phyloP scores from a whole-genome alignment of 2,797 vertebrate genomes.

The Euthynnus affinis region DNA sequence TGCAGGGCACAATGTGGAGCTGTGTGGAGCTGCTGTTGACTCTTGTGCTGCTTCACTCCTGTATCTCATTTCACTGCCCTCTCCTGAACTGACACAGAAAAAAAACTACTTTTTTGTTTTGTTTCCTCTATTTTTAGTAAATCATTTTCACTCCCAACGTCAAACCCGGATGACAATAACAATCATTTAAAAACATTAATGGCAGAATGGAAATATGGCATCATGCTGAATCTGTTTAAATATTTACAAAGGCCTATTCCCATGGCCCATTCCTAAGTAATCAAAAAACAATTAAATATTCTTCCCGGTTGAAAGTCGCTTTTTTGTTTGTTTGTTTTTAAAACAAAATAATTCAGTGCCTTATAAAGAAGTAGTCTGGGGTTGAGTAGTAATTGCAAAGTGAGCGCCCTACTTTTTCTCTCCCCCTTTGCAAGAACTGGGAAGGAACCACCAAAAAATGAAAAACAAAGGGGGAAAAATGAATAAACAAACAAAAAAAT shows the following conservation, averaged over 20 bases:
- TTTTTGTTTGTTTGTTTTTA: constrained; percentile 89
- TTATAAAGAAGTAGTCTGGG: constrained; percentile 85
- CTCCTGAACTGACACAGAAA: constrained; percentile 63
- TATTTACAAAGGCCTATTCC: constrained; percentile 90
- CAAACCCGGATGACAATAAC: constrained; percentile 83
- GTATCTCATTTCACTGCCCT: constrained; percentile 57
- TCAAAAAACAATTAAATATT: constrained; percentile 92
- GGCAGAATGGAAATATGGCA: constrained; percentile 86
- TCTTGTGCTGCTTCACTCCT: constrained; percentile 9
- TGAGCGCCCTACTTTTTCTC: constrained; percentile 85
- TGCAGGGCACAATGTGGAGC: neutral
- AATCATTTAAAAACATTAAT: constrained; percentile 84
- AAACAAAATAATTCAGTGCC: constrained; percentile 85
- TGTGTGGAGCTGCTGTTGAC: constrained; percentile 12
- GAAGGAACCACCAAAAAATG: constrained; percentile 79
- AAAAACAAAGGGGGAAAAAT: constrained; percentile 65
- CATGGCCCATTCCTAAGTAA: constrained; percentile 87
- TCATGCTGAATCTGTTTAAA: constrained; percentile 88
- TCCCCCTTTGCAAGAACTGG: constrained; percentile 78
- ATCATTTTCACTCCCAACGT: constrained; percentile 76
- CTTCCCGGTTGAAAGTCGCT: constrained; percentile 84
- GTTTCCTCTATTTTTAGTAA: constrained; percentile 66
- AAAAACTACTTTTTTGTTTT: constrained; percentile 58
- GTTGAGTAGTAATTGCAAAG: constrained; percentile 84
- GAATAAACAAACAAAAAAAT: constrained; percentile 80